Percentiles rank a stretch among this genome's conserved stretches.
Conservation (phyloP, 2,888 invertebrate species). For the Drosophila birchii region DNA sequence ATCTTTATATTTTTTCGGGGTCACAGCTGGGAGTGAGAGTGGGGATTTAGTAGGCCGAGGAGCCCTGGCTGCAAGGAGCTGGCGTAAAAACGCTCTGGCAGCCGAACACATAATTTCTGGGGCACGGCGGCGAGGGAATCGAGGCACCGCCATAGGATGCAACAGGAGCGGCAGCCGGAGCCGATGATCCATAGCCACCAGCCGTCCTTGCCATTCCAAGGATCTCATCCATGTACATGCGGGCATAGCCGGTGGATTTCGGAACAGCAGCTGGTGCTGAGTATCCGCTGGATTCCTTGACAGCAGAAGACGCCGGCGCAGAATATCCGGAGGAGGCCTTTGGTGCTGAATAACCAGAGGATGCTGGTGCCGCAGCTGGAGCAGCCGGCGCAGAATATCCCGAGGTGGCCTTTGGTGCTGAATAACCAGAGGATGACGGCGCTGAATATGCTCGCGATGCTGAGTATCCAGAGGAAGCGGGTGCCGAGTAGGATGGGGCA, state of each 20-base stretch:
- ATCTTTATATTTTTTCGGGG: not conserved
- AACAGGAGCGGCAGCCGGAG: slow-evolving; percentile 16
- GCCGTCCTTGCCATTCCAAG: slow-evolving; percentile 43
- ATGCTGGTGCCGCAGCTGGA: slow-evolving; percentile 10
- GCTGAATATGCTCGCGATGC: slow-evolving; percentile 45
- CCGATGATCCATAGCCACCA: slow-evolving; percentile 41
- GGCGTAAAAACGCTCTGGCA: slow-evolving; percentile 56
- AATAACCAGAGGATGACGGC: slow-evolving; percentile 16
- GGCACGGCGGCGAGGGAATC: slow-evolving; percentile 58
- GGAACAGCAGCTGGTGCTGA: slow-evolving; percentile 38
- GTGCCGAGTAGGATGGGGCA: slow-evolving; percentile 28
- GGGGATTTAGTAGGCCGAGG: slow-evolving; percentile 43
- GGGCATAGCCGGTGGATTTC: slow-evolving; percentile 52
- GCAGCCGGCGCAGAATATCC: slow-evolving; percentile 45
- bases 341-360: slow-evolving; percentile 38
- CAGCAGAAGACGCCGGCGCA: slow-evolving; percentile 32
- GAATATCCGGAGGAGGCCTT: slow-evolving; percentile 24
- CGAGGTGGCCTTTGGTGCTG: slow-evolving; percentile 23
- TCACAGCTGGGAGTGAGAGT: not conserved
- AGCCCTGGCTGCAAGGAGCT: slow-evolving; percentile 55
- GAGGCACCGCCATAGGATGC: slow-evolving; percentile 45
- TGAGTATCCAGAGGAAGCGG: slow-evolving; percentile 27
- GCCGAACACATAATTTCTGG: slow-evolving; percentile 62
- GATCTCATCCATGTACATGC: slow-evolving; percentile 37
- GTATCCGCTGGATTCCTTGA: slow-evolving; percentile 16